These are phyloP conservation scores for Pygoscelis adeliae DNA, from an alignment of 2,113 vertebrate genomes.

Conservation along the genomic window DNA sequence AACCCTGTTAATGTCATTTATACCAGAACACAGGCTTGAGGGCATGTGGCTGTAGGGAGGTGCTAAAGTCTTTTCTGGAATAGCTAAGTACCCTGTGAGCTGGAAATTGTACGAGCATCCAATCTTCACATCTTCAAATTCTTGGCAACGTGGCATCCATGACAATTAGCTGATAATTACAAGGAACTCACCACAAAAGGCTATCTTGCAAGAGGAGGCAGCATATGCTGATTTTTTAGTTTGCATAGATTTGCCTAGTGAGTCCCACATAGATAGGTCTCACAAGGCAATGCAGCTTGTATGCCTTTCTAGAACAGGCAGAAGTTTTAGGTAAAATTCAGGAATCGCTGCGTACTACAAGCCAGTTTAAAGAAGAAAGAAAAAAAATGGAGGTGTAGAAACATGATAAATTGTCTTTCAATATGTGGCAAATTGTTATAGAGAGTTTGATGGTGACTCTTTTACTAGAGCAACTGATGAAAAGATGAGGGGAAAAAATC, in stretches of 20 bases:
- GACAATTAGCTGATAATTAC: conserved; percentile 36
- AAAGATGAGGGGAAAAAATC: background rate
- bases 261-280: background rate
- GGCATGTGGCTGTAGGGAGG: background rate
- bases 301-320: background rate
- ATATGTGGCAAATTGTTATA: background rate
- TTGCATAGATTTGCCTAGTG: background rate
- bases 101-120: background rate
- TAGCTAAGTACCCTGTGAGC: background rate
- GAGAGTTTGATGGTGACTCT: background rate
- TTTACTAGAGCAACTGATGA: background rate
- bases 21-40: background rate
- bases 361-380: background rate
- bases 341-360: background rate
- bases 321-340: background rate
- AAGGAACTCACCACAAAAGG: conserved; percentile 20
- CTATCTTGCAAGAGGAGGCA: conserved; percentile 24
- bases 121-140: background rate
- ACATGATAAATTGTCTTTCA: background rate
- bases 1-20: background rate
- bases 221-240: conserved; percentile 13
- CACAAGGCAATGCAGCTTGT: background rate
- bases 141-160: background rate
- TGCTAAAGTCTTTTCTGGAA: background rate
- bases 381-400: background rate